Percentiles rank a stretch among this genome's conserved stretches.
Evolutionary conservation across 92 coral and sea anemone genomes (phyloP).

Genomic region (Epizoanthus scotinus): DNA sequence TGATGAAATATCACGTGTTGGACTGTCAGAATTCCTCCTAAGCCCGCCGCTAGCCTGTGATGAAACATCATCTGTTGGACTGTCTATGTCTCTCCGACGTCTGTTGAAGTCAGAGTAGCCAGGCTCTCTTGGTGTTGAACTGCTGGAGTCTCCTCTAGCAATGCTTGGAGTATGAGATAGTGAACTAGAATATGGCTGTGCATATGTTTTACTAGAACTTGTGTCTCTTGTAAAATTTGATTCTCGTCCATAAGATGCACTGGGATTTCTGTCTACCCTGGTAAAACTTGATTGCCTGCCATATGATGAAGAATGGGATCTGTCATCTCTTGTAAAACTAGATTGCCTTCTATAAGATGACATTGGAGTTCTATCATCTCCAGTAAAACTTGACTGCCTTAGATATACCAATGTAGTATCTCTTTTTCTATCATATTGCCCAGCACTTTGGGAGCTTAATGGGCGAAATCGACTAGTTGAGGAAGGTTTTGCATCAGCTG

Average conservation of each 20-base stretch:
- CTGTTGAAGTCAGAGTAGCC: no score
- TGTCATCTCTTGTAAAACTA: conserved; percentile 35
- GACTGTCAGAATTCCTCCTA: no score
- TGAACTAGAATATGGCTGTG: not conserved
- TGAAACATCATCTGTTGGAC: no score
- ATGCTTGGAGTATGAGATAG: not conserved
- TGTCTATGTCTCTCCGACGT: no score
- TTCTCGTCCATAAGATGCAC: conserved; percentile 9
- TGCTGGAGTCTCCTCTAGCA: no score
- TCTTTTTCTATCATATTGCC: no score
- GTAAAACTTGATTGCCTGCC: conserved; percentile 34
- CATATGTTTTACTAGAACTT: not conserved
- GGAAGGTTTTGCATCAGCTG: conserved; percentile 14
- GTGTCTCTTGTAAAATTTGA: conserved; percentile 31
- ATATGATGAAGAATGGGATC: conserved; percentile 1
- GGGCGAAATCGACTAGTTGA: conserved; percentile 12
- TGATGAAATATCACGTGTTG: no score
- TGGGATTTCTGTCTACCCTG: conserved; percentile 26
- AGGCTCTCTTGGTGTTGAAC: no score
- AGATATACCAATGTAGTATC: conserved; percentile 12
- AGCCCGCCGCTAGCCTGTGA: no score
- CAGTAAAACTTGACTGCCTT: conserved; percentile 34
- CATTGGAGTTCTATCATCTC: conserved; percentile 12
- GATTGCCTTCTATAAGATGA: conserved; percentile 30
- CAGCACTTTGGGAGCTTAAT: conserved; percentile 3